phyloP scores from a whole-genome alignment of 2,888 invertebrate species.

The Ceraclea dissimilis region DNA sequence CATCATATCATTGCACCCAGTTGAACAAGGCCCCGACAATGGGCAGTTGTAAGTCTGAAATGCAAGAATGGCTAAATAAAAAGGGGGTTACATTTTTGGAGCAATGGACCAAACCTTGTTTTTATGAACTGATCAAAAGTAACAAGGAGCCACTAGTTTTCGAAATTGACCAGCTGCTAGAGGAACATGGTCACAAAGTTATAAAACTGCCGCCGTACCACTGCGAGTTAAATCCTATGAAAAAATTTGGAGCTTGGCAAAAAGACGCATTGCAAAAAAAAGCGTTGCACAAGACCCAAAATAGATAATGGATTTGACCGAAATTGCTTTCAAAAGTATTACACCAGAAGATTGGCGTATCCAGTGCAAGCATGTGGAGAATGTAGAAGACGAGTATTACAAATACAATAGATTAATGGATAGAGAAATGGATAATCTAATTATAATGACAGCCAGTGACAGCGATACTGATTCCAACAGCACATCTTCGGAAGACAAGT shows the following conservation, averaged over 20 bases:
- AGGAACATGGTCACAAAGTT: conserved; percentile 3
- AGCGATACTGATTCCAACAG: too few relatives aligned
- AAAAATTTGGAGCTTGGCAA: background rate
- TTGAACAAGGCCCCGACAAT: conserved; percentile 1
- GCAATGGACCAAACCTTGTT: conserved; percentile 1
- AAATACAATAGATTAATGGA: too few relatives aligned
- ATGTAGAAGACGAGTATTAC: too few relatives aligned
- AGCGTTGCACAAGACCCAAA: background rate
- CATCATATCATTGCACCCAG: conserved; percentile 2
- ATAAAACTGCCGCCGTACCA: background rate
- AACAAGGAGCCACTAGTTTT: conserved; percentile 1
- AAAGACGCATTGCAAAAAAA: background rate
- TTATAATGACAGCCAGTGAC: too few relatives aligned
- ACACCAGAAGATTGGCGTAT: too few relatives aligned
- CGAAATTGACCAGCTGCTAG: background rate
- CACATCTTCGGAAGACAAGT: too few relatives aligned
- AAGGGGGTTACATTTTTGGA: conserved; percentile 2
- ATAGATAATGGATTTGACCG: too few relatives aligned
- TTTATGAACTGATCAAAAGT: conserved; percentile 1
- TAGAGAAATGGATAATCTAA: too few relatives aligned
- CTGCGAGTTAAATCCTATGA: background rate
- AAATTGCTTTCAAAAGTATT: too few relatives aligned
- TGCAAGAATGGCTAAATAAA: conserved; percentile 1
- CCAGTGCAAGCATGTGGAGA: too few relatives aligned
- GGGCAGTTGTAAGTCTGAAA: background rate